phyloP scores from a whole-genome alignment of 2,113 vertebrate genomes.

The Polyodon spathula region DNA sequence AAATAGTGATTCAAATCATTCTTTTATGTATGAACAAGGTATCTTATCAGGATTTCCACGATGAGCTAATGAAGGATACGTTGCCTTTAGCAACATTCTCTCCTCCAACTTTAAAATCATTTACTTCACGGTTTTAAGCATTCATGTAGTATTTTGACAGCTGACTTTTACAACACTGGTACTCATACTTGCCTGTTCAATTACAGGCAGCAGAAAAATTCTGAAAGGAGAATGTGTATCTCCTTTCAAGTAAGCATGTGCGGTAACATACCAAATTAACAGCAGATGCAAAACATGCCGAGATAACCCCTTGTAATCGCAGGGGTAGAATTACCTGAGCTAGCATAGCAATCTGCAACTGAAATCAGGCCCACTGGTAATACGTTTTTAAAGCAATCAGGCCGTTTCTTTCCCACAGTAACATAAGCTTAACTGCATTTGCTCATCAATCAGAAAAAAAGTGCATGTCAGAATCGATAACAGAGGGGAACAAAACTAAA shows the following conservation, averaged over 20 bases:
- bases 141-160: constrained; percentile 5
- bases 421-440: constrained; percentile 12
- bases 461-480: background rate
- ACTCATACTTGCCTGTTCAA: background rate
- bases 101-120: background rate
- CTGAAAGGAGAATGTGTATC: constrained; percentile 2
- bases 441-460: constrained; percentile 6
- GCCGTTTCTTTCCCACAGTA: constrained; percentile 2
- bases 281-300: constrained; percentile 26
- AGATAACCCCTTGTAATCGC: constrained; percentile 17
- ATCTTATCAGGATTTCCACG: background rate
- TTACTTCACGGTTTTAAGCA: background rate
- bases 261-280: constrained; percentile 20
- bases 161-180: background rate
- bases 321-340: background rate
- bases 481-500: constrained; percentile 13
- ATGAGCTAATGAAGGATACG: constrained; percentile 2
- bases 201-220: constrained; percentile 5
- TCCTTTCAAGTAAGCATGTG: background rate
- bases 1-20: background rate
- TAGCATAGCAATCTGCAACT: background rate
- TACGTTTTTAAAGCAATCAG: background rate
- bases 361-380: background rate
- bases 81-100: background rate
- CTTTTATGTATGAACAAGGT: background rate